Conservation (phyloP, 2,113 vertebrate genomes). For the Thryonomys swinderianus region DNA sequence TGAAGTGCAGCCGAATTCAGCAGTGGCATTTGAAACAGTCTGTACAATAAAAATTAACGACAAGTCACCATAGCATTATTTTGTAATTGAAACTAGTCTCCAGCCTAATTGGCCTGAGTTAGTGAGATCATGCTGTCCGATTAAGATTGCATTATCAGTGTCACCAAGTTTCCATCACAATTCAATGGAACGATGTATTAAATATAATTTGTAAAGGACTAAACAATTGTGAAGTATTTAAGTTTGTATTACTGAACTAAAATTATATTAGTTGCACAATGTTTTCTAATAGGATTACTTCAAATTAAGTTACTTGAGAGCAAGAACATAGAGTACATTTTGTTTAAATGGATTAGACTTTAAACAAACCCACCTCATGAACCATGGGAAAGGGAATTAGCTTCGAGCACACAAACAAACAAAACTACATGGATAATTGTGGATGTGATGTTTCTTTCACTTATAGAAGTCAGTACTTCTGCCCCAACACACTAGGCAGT, state of each 20-base stretch:
- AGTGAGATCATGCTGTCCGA: neutral
- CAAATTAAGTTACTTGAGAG: neutral
- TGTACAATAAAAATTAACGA: neutral
- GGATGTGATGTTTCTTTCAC: neutral
- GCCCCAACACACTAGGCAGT: neutral
- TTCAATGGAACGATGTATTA: neutral
- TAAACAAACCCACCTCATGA: neutral
- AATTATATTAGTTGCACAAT: neutral
- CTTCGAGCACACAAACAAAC: conserved; percentile 17
- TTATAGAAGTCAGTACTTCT: neutral
- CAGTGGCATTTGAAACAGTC: neutral
- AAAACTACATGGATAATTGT: neutral
- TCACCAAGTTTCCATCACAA: neutral
- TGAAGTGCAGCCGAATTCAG: neutral
- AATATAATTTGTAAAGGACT: conserved; percentile 9
- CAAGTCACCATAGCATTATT: neutral
- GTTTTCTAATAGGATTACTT: neutral
- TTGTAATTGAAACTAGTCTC: neutral
- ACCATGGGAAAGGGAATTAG: neutral
- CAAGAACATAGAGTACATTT: neutral
- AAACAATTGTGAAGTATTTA: neutral
- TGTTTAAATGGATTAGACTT: conserved; percentile 14
- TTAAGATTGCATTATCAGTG: neutral
- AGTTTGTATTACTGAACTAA: conserved; percentile 20
- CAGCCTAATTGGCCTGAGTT: neutral